Evolutionary conservation across 2,113 vertebrate genomes (phyloP), one percentile per base, ranked within the genome.

Genomic region (Carassius gibelio): DNA sequence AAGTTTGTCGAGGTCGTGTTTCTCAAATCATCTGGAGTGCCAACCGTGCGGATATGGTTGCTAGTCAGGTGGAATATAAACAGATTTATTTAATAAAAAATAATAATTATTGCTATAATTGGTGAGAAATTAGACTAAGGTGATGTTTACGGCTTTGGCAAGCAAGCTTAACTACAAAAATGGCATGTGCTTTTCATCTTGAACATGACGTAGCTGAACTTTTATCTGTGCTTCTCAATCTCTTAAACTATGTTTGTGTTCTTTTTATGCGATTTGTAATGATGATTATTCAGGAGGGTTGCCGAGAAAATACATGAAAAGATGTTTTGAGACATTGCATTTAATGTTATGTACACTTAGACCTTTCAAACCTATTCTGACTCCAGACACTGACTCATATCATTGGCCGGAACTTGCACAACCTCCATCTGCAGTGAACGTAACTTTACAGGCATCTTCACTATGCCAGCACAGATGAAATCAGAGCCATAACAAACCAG

Each of bases 391-490:
- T 13, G 55, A 5, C 9, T n/a, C 10, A n/a, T 21, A 38, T 59
- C 55, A 45, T 74, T 74, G 17, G 19, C 15, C 74, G 17, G 21
- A n/a, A n/a, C 8, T 61, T 8, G 52, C 50, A 77, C 26, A 5
- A 6, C 50, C 7, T 77, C 4, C 34, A 36, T 59, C 52, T 59
- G 17, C 52, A 59, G 75, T 11, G 52, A 15, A 36, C 11, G 26
- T 19, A 34, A 26, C 57, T n/a, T 48, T 19, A 52, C 11, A 68
- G 21, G 38, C 72, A 62, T 83, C 82, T 42, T 17, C 21, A 45
- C 52, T 26, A 62, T 84, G 82, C 21, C 38, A 52, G 42, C 8
- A 50, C 26, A 34, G 61, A 62, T 61, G 34, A 84, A 38, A 64
- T 23, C 3, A 77, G 42, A 52, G 34, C 21, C 21, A 10, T 45